Conservation (phyloP, 2,888 invertebrate species). For the Drosophila stalkeri region DNA sequence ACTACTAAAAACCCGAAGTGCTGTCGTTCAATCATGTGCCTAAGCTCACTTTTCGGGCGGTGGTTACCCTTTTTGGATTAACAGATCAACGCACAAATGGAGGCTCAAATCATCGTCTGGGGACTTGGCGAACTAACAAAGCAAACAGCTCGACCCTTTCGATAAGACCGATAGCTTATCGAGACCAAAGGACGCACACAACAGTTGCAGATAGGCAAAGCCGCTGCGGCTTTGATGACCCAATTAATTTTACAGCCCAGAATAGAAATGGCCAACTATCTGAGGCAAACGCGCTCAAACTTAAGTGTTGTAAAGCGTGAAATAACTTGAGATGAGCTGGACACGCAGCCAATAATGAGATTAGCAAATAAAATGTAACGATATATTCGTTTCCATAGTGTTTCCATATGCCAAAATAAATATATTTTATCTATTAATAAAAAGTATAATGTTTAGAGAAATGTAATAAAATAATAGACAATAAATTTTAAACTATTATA, state of each 20-base stretch:
- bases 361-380: neutral
- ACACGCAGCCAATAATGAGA: neutral
- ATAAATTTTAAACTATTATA: too few species aligned
- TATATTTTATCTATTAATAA: neutral
- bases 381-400: neutral
- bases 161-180: slow-evolving; percentile 71
- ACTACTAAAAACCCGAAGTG: slow-evolving; percentile 28
- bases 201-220: slow-evolving; percentile 11
- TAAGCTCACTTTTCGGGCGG: slow-evolving; percentile 38
- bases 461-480: too few species aligned
- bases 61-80: slow-evolving; percentile 73
- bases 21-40: slow-evolving; percentile 56
- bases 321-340: neutral
- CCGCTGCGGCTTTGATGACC: slow-evolving; percentile 58
- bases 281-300: slow-evolving; percentile 1
- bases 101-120: slow-evolving; percentile 56
- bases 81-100: slow-evolving; percentile 72
- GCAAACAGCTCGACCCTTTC: slow-evolving; percentile 40
- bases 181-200: slow-evolving; percentile 46
- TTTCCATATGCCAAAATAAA: too few species aligned
- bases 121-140: slow-evolving; percentile 37
- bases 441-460: too few species aligned
- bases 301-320: slow-evolving; percentile 26
- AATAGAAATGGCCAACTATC: slow-evolving; percentile 21
- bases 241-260: slow-evolving; percentile 62